Conservation (phyloP, 2,113 vertebrate genomes). For the Lampris megalopsis region DNA sequence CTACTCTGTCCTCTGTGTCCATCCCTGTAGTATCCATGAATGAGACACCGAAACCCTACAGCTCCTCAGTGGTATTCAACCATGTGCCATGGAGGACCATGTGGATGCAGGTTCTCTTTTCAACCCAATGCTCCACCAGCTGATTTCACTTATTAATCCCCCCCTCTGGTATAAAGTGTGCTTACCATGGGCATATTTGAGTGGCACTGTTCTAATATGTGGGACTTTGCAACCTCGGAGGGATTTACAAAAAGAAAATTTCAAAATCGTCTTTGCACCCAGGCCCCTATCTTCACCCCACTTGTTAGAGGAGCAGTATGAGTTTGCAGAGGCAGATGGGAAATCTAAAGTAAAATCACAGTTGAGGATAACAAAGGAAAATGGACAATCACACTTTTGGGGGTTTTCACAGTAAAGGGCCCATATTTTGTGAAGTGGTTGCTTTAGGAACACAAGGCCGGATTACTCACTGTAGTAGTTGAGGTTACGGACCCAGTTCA, state of each 20-base stretch:
- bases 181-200: no score
- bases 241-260: not conserved
- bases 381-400: constrained; percentile 13
- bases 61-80: no score
- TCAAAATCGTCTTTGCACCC: not conserved
- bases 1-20: no score
- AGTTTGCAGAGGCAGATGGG: not conserved
- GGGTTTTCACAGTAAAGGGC: constrained; percentile 12
- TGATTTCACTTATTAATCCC: no score
- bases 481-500: constrained; percentile 92
- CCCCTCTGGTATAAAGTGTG: no score
- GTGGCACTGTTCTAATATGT: no score
- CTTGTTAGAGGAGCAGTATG: not conserved
- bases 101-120: no score
- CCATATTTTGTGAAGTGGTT: constrained; percentile 21
- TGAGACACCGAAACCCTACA: not conserved
- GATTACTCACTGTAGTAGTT: constrained; percentile 95
- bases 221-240: no score
- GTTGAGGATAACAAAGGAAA: constrained; percentile 12
- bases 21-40: not conserved
- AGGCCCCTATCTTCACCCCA: not conserved
- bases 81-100: no score
- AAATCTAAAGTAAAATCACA: not conserved
- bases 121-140: no score
- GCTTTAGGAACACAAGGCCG: constrained; percentile 25